phyloP scores from a whole-genome alignment of 2,797 vertebrate species.

The Esox masquinongy region DNA sequence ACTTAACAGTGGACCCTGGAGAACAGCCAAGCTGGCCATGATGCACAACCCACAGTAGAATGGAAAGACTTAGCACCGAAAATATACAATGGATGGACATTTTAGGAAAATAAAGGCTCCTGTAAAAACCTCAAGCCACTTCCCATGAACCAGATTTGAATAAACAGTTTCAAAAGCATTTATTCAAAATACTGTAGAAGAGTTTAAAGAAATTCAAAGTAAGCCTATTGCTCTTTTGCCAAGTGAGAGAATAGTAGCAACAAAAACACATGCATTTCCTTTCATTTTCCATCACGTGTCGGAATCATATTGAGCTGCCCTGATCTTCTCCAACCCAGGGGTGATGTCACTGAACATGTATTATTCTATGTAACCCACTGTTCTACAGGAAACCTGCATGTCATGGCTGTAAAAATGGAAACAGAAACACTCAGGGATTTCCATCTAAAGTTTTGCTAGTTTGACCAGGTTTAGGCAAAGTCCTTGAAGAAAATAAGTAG shows the following conservation, averaged over 20 bases:
- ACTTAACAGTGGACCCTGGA: neutral
- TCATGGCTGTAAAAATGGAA: constrained; percentile 43
- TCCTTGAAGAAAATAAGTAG: neutral
- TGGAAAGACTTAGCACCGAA: neutral
- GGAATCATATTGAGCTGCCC: constrained; percentile 20
- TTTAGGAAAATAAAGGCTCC: neutral
- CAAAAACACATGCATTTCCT: constrained; percentile 17
- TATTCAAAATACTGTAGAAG: neutral
- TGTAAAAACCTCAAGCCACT: neutral
- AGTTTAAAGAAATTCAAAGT: neutral
- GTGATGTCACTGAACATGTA: constrained; percentile 25
- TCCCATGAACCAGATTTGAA: neutral
- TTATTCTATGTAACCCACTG: constrained; percentile 37
- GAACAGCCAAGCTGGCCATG: neutral
- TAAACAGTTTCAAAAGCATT: neutral
- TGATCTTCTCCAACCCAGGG: constrained; percentile 12
- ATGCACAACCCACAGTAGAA: neutral
- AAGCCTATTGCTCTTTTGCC: constrained; percentile 20
- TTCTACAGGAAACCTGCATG: constrained; percentile 26
- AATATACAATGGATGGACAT: neutral
- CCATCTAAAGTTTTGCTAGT: neutral
- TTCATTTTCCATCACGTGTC: constrained; percentile 42
- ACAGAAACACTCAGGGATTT: constrained; percentile 33
- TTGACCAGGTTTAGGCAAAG: neutral
- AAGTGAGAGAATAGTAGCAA: neutral